These are phyloP conservation scores for Arge pagana DNA, from an alignment of 2,888 invertebrate genomes.

Conservation along the genomic window DNA sequence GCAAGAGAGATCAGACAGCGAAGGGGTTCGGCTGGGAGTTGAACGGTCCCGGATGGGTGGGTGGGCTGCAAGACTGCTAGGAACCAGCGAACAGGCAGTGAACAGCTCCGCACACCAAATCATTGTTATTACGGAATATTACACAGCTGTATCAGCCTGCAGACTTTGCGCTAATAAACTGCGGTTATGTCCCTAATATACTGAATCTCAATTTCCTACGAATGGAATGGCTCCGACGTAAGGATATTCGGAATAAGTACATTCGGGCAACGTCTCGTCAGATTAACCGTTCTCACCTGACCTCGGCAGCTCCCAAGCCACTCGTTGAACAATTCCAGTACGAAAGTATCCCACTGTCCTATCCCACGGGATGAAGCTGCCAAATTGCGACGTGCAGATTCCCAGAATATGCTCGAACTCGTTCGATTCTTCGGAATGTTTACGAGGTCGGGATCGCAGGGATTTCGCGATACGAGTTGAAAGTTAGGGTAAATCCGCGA, in stretches of 20 bases:
- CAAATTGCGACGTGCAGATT: no score
- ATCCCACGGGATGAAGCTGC: no score
- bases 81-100: conserved; percentile 41
- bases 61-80: conserved; percentile 44
- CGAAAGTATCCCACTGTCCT: conserved; percentile 6
- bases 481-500: no score
- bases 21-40: neutral
- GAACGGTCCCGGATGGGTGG: conserved; percentile 20
- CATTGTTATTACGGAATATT: conserved; percentile 57
- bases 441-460: no score
- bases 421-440: no score
- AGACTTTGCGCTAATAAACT: conserved; percentile 54
- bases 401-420: no score
- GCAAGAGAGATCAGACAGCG: conserved; percentile 1
- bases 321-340: no score
- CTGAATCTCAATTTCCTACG: conserved; percentile 53
- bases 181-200: conserved; percentile 53
- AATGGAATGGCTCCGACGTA: conserved; percentile 11
- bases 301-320: conserved; percentile 17
- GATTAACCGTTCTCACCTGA: conserved; percentile 1
- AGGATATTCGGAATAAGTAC: conserved; percentile 13
- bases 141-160: conserved; percentile 52
- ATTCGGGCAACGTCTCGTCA: neutral
- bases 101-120: conserved; percentile 52
- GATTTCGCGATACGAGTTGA: no score